A percentile compares a stretch with the other conserved stretches of the same genome.
Evolutionary conservation across 2,797 vertebrate genomes (phyloP).

Genomic region (Sebastes taczanowskii): DNA sequence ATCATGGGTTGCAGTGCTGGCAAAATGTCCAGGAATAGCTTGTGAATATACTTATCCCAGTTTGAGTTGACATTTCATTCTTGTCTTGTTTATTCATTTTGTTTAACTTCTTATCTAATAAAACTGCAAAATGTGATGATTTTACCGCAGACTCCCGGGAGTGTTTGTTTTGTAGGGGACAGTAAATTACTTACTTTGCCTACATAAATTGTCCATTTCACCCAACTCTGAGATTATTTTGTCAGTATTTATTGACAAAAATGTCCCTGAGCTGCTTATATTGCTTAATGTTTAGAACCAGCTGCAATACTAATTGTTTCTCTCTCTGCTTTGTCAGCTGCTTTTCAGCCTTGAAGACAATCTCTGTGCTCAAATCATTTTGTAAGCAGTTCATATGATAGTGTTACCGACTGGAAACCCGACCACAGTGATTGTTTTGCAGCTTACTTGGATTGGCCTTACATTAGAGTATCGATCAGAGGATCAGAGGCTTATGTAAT

Average conservation of each 20-base stretch:
- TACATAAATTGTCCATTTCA: not conserved
- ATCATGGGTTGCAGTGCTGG: not conserved
- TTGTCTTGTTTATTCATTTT: not conserved
- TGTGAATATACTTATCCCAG: not conserved
- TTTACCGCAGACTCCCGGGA: not conserved
- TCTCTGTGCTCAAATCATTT: not conserved
- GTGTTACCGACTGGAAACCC: not conserved
- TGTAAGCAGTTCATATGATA: not conserved
- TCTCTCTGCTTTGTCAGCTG: conserved; percentile 6
- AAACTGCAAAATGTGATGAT: not conserved
- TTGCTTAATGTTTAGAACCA: not conserved
- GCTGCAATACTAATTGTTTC: not conserved
- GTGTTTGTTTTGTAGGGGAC: not conserved
- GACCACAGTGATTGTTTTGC: not conserved
- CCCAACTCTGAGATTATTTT: not conserved
- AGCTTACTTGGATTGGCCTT: not conserved
- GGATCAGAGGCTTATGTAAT: not conserved
- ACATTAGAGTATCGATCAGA: not conserved
- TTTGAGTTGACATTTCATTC: not conserved
- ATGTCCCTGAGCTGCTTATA: not conserved
- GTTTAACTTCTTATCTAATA: not conserved
- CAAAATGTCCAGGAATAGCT: not conserved
- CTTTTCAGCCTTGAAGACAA: not conserved
- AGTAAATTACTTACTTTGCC: not conserved
- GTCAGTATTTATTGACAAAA: not conserved